Evolutionary conservation across 2,797 vertebrate genomes (phyloP).

Genomic region (Bradypus variegatus): DNA sequence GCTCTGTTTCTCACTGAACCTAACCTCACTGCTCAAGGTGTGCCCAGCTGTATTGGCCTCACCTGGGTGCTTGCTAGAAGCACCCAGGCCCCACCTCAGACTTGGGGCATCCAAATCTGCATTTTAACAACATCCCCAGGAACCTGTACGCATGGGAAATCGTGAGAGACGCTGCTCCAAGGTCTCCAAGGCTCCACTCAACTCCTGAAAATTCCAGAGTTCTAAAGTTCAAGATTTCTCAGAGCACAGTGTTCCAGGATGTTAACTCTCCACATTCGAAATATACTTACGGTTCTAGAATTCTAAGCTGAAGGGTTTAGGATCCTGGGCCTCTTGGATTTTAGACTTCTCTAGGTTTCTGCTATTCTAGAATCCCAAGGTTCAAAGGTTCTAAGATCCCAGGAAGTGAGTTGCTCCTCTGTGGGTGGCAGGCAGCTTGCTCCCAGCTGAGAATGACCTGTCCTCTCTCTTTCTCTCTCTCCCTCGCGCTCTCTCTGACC

Average conservation of each 20-base stretch:
- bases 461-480: too few relatives aligned
- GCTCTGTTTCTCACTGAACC: background rate
- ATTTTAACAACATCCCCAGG: background rate
- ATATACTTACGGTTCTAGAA: background rate
- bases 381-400: background rate
- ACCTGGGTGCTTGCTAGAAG: background rate
- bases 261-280: background rate
- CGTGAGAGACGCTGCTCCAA: background rate
- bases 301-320: background rate
- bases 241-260: background rate
- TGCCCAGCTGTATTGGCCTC: background rate
- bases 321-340: background rate
- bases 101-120: too few relatives aligned
- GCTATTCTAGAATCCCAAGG: background rate
- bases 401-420: background rate
- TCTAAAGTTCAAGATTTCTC: background rate
- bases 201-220: background rate
- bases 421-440: background rate
- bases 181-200: too few relatives aligned
- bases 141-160: background rate
- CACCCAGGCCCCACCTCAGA: background rate
- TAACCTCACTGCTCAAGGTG: fast-evolving
- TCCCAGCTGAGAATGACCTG: background rate
- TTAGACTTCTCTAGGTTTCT: background rate
- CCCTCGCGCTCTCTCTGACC: too few relatives aligned